Conservation (phyloP, 2,113 vertebrate species). For the Mixornis gularis region DNA sequence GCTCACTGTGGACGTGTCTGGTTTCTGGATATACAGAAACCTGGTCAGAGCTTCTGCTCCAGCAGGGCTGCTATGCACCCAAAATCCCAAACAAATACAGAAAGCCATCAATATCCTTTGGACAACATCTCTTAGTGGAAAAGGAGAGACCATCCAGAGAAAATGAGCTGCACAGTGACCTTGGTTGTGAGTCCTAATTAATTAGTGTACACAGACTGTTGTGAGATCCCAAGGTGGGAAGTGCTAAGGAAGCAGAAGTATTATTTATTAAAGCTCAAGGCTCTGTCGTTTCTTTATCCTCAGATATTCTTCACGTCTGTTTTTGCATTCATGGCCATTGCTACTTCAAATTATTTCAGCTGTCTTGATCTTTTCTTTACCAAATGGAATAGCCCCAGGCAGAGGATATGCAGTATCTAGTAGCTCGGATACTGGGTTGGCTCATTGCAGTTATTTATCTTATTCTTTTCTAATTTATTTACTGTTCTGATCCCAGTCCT, state of each 20-base stretch:
- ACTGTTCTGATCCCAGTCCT: background rate
- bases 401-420: background rate
- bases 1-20: background rate
- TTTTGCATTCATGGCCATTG: background rate
- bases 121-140: background rate
- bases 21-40: constrained; percentile 21
- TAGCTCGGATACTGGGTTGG: background rate
- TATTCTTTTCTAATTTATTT: constrained; percentile 37
- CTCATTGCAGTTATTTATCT: background rate
- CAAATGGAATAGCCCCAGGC: background rate
- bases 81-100: constrained; percentile 4
- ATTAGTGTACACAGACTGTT: background rate
- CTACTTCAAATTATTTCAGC: constrained; percentile 3
- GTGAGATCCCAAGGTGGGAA: background rate
- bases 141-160: background rate
- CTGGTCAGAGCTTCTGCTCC: constrained; percentile 6
- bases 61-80: background rate
- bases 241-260: background rate
- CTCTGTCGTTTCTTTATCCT: background rate
- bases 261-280: background rate
- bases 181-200: background rate
- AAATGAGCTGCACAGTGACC: background rate
- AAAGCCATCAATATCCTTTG: background rate
- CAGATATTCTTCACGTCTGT: background rate
- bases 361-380: constrained; percentile 5